Evolutionary conservation across 2,113 vertebrate genomes (phyloP), one percentile per base, ranked within the genome.

Genomic region (Salvator merianae): DNA sequence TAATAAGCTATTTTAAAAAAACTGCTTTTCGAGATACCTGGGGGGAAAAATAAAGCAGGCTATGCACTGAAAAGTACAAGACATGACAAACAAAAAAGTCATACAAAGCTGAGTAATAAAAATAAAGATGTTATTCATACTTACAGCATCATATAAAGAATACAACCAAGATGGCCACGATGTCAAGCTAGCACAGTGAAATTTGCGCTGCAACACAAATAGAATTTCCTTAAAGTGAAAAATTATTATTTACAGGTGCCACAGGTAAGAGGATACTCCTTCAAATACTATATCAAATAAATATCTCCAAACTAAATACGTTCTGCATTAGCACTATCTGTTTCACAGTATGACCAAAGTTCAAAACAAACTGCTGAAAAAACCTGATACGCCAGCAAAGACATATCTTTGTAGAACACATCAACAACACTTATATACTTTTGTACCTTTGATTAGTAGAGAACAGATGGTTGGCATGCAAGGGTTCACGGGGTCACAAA

Each of bases 141-240:
- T 98, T 93, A 99, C 99, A 50, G 99, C 98, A 69, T 99, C 98
- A 85, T 99, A 99, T 1, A 99, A 95, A 12, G 97, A 96, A 65
- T 99, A 99, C 40, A 99, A 97, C 99, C 99, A 99, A 40, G 97
- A 95, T 32, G 99, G 99, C 99, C 98, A 99, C 2, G 97, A 97
- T 0, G 99, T 99, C 96, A 99, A 90, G 93, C 96, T 98, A 40
- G 99, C 98, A 96, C 97, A 97, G 88, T 96, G 96, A 90, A 98
- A 97, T 94, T 98, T 99, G 88, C 97, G 98, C 98, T 99, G 93
- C 83, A 94, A 95, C 2, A 92, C 87, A 94, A 83, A 18, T 2
- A 34, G 82, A 92, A 87, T 71, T 88, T 77, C 40, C 36, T 87
- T 40, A 26, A 32, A 84, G 81, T 63, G 72, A 28, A 66, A 50